These are phyloP conservation scores for Seriola quinqueradiata DNA, from an alignment of 2,113 vertebrate species.

Conservation along the genomic window DNA sequence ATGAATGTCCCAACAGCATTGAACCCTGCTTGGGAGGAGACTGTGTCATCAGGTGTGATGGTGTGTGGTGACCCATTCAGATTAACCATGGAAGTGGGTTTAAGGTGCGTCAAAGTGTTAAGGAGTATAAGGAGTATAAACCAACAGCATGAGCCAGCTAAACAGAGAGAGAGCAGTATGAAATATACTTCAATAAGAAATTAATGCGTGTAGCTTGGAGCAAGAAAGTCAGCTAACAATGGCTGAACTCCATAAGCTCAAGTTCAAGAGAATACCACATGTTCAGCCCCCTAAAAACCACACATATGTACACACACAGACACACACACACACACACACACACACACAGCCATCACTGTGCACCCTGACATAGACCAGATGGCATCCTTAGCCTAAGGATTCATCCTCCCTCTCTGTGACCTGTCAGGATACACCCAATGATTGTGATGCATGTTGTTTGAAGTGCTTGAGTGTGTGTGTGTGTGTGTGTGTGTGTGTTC, in stretches of 20 bases:
- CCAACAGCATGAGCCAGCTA: not conserved
- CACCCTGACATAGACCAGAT: constrained; percentile 55
- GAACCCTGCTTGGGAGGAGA: not conserved
- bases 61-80: constrained; percentile 7
- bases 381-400: constrained; percentile 40
- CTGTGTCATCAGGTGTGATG: constrained; percentile 30
- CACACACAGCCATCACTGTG: not conserved
- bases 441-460: constrained; percentile 43
- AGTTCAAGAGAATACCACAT: constrained; percentile 17
- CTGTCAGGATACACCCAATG: constrained; percentile 40
- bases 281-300: not conserved
- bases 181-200: constrained; percentile 4
- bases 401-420: constrained; percentile 42
- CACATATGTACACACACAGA: not conserved
- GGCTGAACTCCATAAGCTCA: constrained; percentile 4
- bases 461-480: not conserved
- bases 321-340: not conserved
- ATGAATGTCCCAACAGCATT: not conserved
- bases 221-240: not conserved
- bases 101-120: constrained; percentile 18
- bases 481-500: not conserved
- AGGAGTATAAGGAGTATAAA: constrained; percentile 37
- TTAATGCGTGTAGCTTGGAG: not conserved
- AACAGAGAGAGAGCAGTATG: constrained; percentile 4
- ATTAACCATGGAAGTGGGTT: constrained; percentile 28